Evolutionary conservation across 1,140 invertebrate genomes (phyloP), one percentile per base, ranked within the genome.

Genomic region (Oryzaephilus surinamensis): DNA sequence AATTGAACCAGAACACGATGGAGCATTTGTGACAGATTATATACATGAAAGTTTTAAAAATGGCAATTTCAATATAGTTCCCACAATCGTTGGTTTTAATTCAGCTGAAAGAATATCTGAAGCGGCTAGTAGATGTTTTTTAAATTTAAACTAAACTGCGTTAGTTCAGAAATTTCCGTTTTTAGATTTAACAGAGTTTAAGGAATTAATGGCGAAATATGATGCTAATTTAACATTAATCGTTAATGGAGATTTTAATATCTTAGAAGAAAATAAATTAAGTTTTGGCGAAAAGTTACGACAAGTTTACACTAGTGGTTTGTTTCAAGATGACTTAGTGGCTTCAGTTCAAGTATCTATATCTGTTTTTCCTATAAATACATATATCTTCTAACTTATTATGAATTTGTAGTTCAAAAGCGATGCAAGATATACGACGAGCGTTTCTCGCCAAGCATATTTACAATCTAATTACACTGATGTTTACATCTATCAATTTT

Each of bases 391-490:
- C 24, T 38, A 30, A 30, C 19, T 13, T 5, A 40, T 33, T 14
- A 10, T 4, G 20, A 27, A 6, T 35, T 46, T 43, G 32, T 33
- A 53, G 51, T 45, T 38, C 33, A 44, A 38, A 23, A 46, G 40
- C 23, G 51, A 53, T 31, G 33, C 30, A 13, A 12, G 10, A 0
- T 46, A 44, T 21, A 40, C 11, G 4, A 32, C 41, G 32, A 26
- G 32, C 4, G 19, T 44, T 7, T 41, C 45, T 7, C 45, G 40
- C 7, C 41, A 53, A 17, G 51, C 48, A n/a, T 21, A 53, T 29
- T 15, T 53, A 12, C 14, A 38, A 17, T 51, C 48, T 1, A 34
- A 39, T 48, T 51, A n/a, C 51, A 54, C 28, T n/a, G n/a, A n/a
- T n/a, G n/a, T n/a, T n/a, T n/a, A n/a, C n/a, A n/a, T n/a, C n/a